Percentiles rank a stretch among this genome's conserved stretches.
Conservation (phyloP, 2,888 invertebrate species). For the Sepiola atlantica region DNA sequence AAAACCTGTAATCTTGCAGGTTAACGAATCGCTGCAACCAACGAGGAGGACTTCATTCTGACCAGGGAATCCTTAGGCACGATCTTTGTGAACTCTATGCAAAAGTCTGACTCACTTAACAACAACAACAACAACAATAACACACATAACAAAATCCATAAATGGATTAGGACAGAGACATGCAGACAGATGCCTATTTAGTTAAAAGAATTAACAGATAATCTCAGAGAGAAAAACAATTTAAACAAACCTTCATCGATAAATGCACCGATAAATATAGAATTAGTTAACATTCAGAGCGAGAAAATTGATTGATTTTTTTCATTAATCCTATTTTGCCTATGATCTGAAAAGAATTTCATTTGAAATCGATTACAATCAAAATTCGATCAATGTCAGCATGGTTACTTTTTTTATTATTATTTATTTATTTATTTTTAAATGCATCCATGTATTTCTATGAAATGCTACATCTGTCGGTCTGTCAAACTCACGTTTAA, state of each 20-base stretch:
- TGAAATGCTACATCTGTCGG: too few relatives aligned
- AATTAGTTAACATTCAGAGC: not conserved
- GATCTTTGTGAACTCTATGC: too few relatives aligned
- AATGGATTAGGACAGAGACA: not conserved
- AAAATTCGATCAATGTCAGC: not conserved
- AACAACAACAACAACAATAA: too few relatives aligned
- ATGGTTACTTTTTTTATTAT: not conserved
- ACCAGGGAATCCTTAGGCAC: too few relatives aligned
- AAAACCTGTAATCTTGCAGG: too few relatives aligned
- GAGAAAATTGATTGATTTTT: not conserved
- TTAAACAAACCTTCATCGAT: not conserved
- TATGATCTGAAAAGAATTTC: slow-evolving; percentile 22
- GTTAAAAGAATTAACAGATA: not conserved
- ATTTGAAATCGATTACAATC: not conserved
- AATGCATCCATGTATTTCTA: too few relatives aligned
- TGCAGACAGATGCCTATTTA: not conserved
- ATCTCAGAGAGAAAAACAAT: not conserved
- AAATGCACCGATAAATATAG: not conserved
- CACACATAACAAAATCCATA: too few relatives aligned
- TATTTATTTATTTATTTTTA: too few relatives aligned
- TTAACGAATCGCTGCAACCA: too few relatives aligned
- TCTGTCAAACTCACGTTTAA: too few relatives aligned
- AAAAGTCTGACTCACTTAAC: too few relatives aligned
- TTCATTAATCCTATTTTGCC: not conserved
- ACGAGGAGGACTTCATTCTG: too few relatives aligned